These are phyloP conservation scores for Nycticryphes semicollaris DNA, from an alignment of 2,113 vertebrate species.

Conservation along the genomic window DNA sequence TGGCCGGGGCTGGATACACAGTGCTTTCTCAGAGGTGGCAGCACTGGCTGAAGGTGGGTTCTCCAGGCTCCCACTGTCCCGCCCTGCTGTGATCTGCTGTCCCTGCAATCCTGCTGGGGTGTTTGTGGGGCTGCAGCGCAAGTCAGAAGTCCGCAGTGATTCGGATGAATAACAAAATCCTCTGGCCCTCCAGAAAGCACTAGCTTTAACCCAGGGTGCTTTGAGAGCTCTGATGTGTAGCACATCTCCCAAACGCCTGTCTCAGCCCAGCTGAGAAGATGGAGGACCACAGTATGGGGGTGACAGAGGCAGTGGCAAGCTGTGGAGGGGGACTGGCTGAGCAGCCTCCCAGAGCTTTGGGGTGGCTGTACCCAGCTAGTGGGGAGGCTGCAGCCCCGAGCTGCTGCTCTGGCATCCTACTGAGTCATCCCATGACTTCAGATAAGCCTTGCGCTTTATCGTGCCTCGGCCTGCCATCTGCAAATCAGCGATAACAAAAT, in stretches of 20 bases:
- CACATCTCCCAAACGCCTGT: not conserved
- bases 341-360: not conserved
- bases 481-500: constrained; percentile 25
- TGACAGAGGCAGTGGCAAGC: not conserved
- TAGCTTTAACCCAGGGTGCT: accelerated
- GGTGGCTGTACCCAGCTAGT: not conserved
- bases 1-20: accelerated
- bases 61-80: not conserved
- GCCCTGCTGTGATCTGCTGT: not conserved
- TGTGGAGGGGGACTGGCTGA: not conserved
- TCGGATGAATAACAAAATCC: not conserved
- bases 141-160: not conserved
- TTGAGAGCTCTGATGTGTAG: not conserved
- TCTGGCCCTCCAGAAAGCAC: not conserved
- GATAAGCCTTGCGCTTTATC: not conserved
- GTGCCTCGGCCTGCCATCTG: constrained; percentile 20
- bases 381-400: not conserved
- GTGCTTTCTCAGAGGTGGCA: accelerated
- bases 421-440: not conserved
- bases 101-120: not conserved
- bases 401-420: not conserved
- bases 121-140: not conserved
- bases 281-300: accelerated
- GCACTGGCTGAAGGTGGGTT: not conserved
- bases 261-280: not conserved